phyloP scores from a whole-genome alignment of 2,888 invertebrate genomes.

The Perizoma flavofasciatum region DNA sequence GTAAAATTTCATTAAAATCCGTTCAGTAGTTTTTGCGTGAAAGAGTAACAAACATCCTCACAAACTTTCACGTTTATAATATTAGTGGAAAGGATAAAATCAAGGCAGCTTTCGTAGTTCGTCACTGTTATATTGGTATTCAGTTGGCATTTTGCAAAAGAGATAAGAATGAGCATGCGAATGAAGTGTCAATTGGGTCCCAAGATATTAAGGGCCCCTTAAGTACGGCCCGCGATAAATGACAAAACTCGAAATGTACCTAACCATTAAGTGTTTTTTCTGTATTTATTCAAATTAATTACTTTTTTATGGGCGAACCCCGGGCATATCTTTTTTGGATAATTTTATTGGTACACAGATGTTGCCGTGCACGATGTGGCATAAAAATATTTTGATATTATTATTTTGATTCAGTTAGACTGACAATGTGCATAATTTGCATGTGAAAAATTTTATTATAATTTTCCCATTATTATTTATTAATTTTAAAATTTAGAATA shows the following conservation, averaged over 20 bases:
- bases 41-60: too few species aligned
- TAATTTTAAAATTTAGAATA: too few species aligned
- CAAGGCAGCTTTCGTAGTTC: too few species aligned
- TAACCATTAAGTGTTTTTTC: slow-evolving; percentile 59
- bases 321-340: slow-evolving; percentile 44
- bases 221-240: slow-evolving; percentile 61
- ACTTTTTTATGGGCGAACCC: slow-evolving; percentile 66
- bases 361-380: slow-evolving; percentile 11
- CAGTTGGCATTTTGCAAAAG: slow-evolving; percentile 61
- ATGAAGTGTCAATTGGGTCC: slow-evolving; percentile 61
- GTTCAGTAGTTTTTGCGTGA: too few species aligned
- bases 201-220: slow-evolving; percentile 67
- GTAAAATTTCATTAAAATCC: too few species aligned
- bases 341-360: slow-evolving; percentile 31
- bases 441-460: too few species aligned
- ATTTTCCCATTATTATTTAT: too few species aligned
- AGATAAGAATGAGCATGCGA: slow-evolving; percentile 52
- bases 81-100: too few species aligned
- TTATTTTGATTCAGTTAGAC: too few species aligned
- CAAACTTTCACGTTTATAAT: too few species aligned
- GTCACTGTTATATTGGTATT: slow-evolving; percentile 42
- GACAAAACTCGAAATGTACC: slow-evolving; percentile 71
- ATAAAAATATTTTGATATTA: slow-evolving; percentile 5
- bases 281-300: slow-evolving; percentile 76
- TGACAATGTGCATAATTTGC: too few species aligned